These are phyloP conservation scores for Potorous gilbertii DNA, from an alignment of 2,797 vertebrate species.

Conservation along the genomic window DNA sequence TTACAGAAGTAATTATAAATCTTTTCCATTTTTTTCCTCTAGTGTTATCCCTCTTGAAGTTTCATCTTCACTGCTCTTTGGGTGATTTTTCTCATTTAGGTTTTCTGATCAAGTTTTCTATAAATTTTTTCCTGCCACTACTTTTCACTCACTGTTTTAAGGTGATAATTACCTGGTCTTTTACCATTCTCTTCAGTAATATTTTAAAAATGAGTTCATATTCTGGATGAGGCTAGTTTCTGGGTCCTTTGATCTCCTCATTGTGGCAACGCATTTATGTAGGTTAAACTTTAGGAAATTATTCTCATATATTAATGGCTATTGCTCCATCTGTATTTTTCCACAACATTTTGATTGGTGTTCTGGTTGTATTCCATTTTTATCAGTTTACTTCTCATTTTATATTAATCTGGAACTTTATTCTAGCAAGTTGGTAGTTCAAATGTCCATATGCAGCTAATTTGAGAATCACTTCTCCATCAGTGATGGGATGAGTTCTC, in stretches of 20 bases:
- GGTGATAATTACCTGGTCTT: background rate
- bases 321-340: background rate
- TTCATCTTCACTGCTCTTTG: background rate
- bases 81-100: background rate
- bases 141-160: background rate
- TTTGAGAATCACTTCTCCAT: background rate
- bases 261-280: background rate
- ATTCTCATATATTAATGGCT: background rate
- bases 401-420: background rate
- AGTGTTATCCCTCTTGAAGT: background rate
- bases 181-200: background rate
- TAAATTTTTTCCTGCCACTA: background rate
- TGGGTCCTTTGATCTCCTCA: background rate
- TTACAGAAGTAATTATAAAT: background rate
- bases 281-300: background rate
- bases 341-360: background rate
- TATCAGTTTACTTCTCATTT: background rate
- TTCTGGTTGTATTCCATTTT: background rate
- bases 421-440: background rate
- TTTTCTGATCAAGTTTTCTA: background rate
- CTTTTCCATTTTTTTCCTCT: background rate
- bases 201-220: background rate
- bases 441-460: background rate
- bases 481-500: background rate
- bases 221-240: background rate